Evolutionary conservation across 2,888 invertebrate species (phyloP), one percentile per base, ranked within the genome.

Genomic region (Mellilla xanthometata): DNA sequence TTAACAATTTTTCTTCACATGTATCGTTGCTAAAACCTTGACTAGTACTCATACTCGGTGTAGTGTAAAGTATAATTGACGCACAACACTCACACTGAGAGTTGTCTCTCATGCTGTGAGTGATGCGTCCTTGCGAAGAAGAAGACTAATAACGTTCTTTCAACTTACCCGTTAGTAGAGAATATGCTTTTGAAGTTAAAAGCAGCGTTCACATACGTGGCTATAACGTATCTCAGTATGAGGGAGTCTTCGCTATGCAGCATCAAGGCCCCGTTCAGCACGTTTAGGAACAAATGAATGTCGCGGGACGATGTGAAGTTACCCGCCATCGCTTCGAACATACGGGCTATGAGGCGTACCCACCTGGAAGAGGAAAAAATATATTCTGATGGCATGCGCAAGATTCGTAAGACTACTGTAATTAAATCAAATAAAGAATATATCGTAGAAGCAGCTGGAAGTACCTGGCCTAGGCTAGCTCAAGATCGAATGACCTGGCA

Each of bases 141-240:
- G 15, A 19, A 19, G 15, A 19, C 3, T 0, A 19, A 6, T 19
- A 19, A 5, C 4, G 1, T 19, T 19, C 4, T 10, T 8, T 12
- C n/a, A 33, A 66, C 90, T 63, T 81, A 95, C 92, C 99, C 99
- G 73, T 98, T 99, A 7, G 97, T 97, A 0, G 99, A 97, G 81
- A 99, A 99, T 54, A 99, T 97, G 72, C 98, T 99, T 85, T 99
- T 99, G 80, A 99, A 99, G 85, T 99, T 98, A 64, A 97, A 97
- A 0, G 97, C 97, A 0, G 98, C 98, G 78, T 99, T 99, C 50
- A 99, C 97, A 68, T 97, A 99, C 0, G 98, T 98, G 0, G 99
- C 98, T 82, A 98, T 96, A 12, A 99, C 98, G 74, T 97, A 97
- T 72, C 99, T 92, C 47, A 99, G 92, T 63, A 99, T 96, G 45